A percentile compares a stretch with the other conserved stretches of the same genome.
Conservation (phyloP, 2,113 vertebrate genomes). For the Lagopus muta region DNA sequence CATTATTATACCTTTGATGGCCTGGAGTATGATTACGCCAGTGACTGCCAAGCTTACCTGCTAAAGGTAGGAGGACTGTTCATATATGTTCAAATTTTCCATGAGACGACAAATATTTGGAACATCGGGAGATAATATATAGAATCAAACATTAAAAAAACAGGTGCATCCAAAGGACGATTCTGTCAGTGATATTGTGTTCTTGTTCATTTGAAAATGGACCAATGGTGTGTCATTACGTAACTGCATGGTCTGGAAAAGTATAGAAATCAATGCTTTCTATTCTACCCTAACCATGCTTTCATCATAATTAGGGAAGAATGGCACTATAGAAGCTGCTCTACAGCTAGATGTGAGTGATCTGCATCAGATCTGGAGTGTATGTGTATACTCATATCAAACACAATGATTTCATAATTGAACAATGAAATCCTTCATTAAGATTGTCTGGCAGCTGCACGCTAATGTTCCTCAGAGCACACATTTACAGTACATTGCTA, state of each 20-base stretch:
- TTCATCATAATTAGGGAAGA: neutral
- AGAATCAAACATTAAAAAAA: neutral
- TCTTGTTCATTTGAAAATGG: neutral
- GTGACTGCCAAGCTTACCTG: conserved; percentile 94
- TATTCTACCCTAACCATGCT: neutral
- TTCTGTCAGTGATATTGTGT: neutral
- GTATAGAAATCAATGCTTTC: neutral
- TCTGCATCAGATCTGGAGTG: neutral
- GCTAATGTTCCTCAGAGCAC: neutral
- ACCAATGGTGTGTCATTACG: accelerated
- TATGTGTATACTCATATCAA: conserved; percentile 10
- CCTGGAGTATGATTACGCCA: conserved; percentile 94
- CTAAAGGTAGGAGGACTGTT: conserved; percentile 81
- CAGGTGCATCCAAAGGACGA: neutral
- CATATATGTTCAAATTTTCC: neutral
- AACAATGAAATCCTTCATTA: conserved; percentile 3
- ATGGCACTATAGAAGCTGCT: neutral
- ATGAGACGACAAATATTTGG: neutral
- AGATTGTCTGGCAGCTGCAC: conserved; percentile 6
- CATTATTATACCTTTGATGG: conserved; percentile 98
- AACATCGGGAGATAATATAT: neutral
- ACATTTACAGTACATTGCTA: neutral
- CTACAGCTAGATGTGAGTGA: neutral
- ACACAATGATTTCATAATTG: conserved; percentile 22
- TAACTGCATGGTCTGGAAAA: neutral